Evolutionary conservation across 23 tunicate genomes (phyloP).

Genomic region (Corella eumyota): DNA sequence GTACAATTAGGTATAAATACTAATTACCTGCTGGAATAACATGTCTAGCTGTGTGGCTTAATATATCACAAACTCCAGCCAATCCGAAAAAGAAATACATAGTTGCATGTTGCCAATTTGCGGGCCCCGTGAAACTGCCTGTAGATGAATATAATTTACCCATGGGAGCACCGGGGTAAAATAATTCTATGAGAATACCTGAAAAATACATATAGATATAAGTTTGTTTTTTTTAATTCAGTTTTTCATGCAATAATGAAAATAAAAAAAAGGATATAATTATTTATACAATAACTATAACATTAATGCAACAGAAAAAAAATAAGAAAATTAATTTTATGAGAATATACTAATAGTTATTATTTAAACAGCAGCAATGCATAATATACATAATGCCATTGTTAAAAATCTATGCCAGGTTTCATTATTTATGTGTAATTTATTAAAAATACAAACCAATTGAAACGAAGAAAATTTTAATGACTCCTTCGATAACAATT

Average conservation of each 20-base stretch:
- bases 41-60: constrained; percentile 45
- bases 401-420: not conserved
- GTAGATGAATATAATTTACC: constrained; percentile 34
- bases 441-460: constrained; percentile 62
- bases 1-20: too few species aligned
- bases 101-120: constrained; percentile 99
- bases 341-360: too few species aligned
- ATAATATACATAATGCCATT: too few species aligned
- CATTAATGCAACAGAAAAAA: not conserved
- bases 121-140: constrained; percentile 66
- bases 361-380: too few species aligned
- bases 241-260: not conserved
- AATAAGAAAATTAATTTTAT: not conserved
- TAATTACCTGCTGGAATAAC: constrained; percentile 63
- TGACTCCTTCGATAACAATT: constrained; percentile 71
- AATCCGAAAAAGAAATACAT: constrained; percentile 96
- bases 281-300: too few species aligned
- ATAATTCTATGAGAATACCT: constrained; percentile 84
- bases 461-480: constrained; percentile 51
- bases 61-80: constrained; percentile 62
- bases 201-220: not conserved
- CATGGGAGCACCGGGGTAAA: constrained; percentile 90
- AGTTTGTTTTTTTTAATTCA: not conserved
- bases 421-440: not conserved
- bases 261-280: not conserved